Evolutionary conservation across 1,140 invertebrate species (phyloP).

Genomic region (Pachypsylla venusta): DNA sequence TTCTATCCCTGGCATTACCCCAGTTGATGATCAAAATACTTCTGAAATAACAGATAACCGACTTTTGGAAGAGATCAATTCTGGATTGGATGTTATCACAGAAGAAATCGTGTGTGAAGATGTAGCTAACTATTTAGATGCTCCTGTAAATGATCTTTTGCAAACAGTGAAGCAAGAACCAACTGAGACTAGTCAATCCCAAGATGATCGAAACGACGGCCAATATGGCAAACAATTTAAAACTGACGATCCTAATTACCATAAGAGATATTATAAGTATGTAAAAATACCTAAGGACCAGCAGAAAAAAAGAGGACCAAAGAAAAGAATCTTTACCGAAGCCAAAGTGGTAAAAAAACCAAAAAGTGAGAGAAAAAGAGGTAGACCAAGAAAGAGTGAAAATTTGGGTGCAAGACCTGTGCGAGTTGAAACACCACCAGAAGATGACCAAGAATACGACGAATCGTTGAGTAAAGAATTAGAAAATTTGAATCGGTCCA

Average conservation of each 20-base stretch:
- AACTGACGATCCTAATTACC: background rate
- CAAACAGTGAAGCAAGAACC: background rate
- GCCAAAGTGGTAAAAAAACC: background rate
- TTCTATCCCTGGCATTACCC: background rate
- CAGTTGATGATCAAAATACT: background rate
- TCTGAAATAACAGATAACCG: slow-evolving; percentile 5
- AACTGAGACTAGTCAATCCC: background rate
- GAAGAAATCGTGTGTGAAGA: slow-evolving; percentile 4
- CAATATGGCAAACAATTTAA: background rate
- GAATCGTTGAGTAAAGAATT: slow-evolving; percentile 6
- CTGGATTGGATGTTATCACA: slow-evolving; percentile 2
- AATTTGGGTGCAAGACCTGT: background rate
- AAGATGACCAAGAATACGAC: background rate
- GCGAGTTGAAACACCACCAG: background rate
- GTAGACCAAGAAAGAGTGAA: background rate
- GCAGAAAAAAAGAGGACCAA: slow-evolving; percentile 3
- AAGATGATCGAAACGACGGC: background rate
- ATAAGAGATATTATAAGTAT: slow-evolving; percentile 6
- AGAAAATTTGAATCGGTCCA: background rate
- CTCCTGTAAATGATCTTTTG: background rate
- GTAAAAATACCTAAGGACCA: slow-evolving; percentile 2
- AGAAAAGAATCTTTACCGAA: background rate
- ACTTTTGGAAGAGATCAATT: slow-evolving; percentile 7
- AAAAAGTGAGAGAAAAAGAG: background rate
- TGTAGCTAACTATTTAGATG: background rate